Conservation (phyloP, 2,113 vertebrate species). For the Stercorarius parasiticus region DNA sequence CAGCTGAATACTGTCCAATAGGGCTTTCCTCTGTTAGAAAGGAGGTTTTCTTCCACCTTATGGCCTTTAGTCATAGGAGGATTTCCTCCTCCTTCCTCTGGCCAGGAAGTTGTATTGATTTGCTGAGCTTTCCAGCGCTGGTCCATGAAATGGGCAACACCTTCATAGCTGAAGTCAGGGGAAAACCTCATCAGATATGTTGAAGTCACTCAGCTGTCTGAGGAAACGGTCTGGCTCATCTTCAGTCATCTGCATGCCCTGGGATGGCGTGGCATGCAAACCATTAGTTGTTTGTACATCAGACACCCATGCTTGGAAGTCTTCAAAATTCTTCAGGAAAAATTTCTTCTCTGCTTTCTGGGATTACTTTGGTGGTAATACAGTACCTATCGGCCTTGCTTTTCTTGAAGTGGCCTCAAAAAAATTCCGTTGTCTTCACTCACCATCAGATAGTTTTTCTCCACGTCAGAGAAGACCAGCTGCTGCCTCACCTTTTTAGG, state of each 20-base stretch:
- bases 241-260: background rate
- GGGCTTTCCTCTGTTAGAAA: background rate
- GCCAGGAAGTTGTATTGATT: background rate
- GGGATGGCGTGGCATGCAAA: background rate
- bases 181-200: background rate
- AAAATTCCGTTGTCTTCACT: background rate
- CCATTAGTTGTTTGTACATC: background rate
- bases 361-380: background rate
- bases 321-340: background rate
- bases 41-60: background rate
- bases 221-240: background rate
- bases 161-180: background rate
- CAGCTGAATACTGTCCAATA: background rate
- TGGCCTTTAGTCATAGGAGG: background rate
- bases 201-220: background rate
- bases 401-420: background rate
- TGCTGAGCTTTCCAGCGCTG: background rate
- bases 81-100: background rate
- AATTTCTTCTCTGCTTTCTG: background rate
- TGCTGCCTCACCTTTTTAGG: background rate
- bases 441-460: background rate
- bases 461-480: background rate
- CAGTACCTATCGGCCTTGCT: rapidly evolving
- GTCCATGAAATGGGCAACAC: background rate
- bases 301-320: background rate